A percentile compares a stretch with the other conserved stretches of the same genome.
Conservation (phyloP, 1,140 invertebrate species). For the Plodia interpunctella region DNA sequence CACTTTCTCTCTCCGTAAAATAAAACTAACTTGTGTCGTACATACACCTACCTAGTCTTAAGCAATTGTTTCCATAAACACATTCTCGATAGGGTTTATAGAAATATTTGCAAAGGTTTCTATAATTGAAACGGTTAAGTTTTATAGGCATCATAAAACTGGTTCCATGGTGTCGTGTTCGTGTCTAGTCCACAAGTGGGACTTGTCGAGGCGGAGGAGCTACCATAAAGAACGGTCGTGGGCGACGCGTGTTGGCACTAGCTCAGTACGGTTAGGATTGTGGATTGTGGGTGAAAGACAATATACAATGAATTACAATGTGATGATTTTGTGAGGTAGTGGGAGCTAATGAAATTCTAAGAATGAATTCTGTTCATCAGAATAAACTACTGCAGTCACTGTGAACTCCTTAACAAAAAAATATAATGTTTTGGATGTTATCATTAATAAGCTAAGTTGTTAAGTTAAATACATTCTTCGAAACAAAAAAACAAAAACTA, state of each 20-base stretch:
- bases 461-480: too few species aligned
- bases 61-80: too few species aligned
- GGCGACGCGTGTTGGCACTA: slow-evolving; percentile 22
- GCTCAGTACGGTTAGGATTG: background rate
- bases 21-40: too few species aligned
- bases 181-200: slow-evolving; percentile 26
- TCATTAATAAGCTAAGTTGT: too few species aligned
- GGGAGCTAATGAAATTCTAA: too few species aligned
- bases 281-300: slow-evolving; percentile 5
- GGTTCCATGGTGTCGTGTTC: slow-evolving; percentile 23
- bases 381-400: too few species aligned
- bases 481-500: too few species aligned
- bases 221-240: slow-evolving; percentile 36
- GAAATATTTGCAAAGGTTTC: background rate
- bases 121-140: slow-evolving; percentile 27
- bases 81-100: background rate
- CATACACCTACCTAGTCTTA: too few species aligned
- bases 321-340: background rate
- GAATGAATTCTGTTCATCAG: too few species aligned
- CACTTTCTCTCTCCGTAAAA: too few species aligned
- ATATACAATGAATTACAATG: slow-evolving; percentile 6
- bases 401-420: too few species aligned
- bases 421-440: too few species aligned
- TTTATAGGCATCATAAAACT: slow-evolving; percentile 18
- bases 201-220: slow-evolving; percentile 31